Base-by-base conservation (phyloP, 1,140 invertebrate species). In the Panagrolaimus sp. region DNA sequence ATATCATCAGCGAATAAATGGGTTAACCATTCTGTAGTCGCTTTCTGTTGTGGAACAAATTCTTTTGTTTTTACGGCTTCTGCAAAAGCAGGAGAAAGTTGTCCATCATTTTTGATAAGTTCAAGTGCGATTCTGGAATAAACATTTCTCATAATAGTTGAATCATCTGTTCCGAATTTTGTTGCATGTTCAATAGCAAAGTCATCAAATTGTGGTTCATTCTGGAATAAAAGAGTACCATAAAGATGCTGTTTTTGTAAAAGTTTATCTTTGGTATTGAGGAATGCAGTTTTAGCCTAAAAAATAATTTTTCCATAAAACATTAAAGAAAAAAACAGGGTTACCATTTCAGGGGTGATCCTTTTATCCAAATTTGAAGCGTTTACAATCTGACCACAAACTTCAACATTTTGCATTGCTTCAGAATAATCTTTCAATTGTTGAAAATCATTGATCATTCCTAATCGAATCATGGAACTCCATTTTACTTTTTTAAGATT, bases 251-350 rank as follows among this genome's bases (percentile, higher is more conserved):
- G 14, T 3, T 21, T 21, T 14, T 58, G 52, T 12, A n/a, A 21
- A 24, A 58, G 52, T 14, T 58, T 4, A 28, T 58, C 52, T 58
- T 58, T 58, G 52, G 52, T 28, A 12, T 21, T 58, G 17, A 58
- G 15, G 17, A 58, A 58, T 3, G 52, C 52, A n/a, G 21, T 58
- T 14, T 58, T 12, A 28, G 52, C 52, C 52, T 58, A 1, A 58
- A 58, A 58, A 58, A 21, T 12, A 12, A 4, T 58, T 2, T 38
- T n/a, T 58, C 1, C 21, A 4, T 21, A 58, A n/a, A n/a, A n/a
- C n/a, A n/a, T n/a, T n/a, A n/a, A n/a, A n/a, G n/a, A n/a, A n/a
- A n/a, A n/a, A n/a, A n/a, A n/a, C n/a, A n/a, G 32, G 2, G 32
- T 38, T n/a, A 10, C 21, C 52, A 14, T 26, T 5, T 58, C 21